These are phyloP conservation scores for Mirza zaza DNA, from an alignment of 2,113 vertebrate genomes.

Conservation along the genomic window DNA sequence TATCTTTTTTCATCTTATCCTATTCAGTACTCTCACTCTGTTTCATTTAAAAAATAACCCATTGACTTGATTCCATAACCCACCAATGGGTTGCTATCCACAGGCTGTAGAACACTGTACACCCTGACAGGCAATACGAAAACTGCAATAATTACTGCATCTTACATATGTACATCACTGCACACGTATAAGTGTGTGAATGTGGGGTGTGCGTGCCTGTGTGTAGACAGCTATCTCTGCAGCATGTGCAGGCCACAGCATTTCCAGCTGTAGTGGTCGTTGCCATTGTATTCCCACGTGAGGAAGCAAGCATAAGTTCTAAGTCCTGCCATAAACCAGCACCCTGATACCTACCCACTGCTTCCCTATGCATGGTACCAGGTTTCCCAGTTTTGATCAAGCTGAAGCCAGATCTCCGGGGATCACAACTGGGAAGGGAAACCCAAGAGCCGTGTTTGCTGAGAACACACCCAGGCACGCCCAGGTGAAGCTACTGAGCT, in stretches of 20 bases:
- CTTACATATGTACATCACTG: neutral
- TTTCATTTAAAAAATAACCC: neutral
- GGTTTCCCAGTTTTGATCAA: neutral
- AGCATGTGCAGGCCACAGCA: neutral
- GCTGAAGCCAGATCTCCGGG: neutral
- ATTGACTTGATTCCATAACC: neutral
- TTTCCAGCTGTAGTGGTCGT: neutral
- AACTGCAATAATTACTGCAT: neutral
- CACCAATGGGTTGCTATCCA: neutral
- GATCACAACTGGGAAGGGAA: neutral
- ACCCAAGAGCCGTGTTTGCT: neutral
- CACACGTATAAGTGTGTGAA: no score
- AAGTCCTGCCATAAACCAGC: neutral
- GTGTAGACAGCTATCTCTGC: neutral
- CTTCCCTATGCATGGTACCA: neutral
- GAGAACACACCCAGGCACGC: neutral
- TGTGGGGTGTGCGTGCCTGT: neutral
- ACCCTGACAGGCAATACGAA: no score
- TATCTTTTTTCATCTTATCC: neutral
- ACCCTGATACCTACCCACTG: neutral
- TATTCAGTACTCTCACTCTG: neutral
- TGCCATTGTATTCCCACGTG: neutral
- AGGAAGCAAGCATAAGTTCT: neutral
- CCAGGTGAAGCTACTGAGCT: neutral
- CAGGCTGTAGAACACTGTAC: neutral